Percentiles rank a stretch among this genome's conserved stretches.
Evolutionary conservation across 2,113 vertebrate species (phyloP).

Genomic region (Oncorhynchus clarkii): DNA sequence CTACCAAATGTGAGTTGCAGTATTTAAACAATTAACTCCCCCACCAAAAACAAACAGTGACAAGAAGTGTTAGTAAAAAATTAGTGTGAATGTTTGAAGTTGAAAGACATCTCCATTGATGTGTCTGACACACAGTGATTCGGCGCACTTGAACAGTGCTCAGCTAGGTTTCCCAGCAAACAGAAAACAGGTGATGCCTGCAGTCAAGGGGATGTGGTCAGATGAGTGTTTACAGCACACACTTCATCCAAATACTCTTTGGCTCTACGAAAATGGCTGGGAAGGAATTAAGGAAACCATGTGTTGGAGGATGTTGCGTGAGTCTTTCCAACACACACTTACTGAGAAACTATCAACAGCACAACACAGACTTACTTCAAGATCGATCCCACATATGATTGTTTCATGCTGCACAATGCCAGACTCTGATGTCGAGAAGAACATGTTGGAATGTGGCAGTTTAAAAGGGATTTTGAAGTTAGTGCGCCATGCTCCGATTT

Average conservation of each 20-base stretch:
- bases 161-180: conserved; percentile 10
- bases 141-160: conserved; percentile 3
- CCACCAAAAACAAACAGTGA: conserved; percentile 12
- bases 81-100: not conserved
- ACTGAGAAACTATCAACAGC: not conserved
- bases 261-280: too few species aligned
- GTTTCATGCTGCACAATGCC: not conserved
- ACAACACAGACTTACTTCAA: not conserved
- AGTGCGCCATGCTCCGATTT: too few species aligned
- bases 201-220: conserved; percentile 20
- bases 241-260: not conserved
- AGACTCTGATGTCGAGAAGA: not conserved
- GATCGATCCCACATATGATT: not conserved
- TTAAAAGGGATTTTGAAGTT: too few species aligned
- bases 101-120: not conserved
- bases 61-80: conserved; percentile 23
- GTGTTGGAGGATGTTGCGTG: not conserved
- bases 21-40: not conserved
- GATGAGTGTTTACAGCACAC: conserved; percentile 22
- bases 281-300: not conserved
- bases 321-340: not conserved
- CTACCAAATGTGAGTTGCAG: too few species aligned
- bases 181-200: conserved; percentile 23
- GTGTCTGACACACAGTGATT: conserved; percentile 1
- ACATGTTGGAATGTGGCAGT: not conserved